A percentile compares a stretch with the other conserved stretches of the same genome.
Conservation (phyloP, 2,797 vertebrate genomes). For the Hypotaenidia okinawae region DNA sequence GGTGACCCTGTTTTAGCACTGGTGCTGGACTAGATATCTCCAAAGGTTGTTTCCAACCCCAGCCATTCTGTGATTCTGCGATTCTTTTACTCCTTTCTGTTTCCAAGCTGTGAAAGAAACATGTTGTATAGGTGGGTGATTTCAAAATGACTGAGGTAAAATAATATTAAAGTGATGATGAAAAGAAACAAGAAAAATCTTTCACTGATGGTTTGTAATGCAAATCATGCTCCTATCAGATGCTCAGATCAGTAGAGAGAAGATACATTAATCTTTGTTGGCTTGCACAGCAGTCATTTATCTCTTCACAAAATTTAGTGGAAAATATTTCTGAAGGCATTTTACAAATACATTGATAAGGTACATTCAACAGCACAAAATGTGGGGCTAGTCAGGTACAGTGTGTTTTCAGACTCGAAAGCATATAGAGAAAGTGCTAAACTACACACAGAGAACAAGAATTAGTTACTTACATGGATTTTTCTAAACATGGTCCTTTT, state of each 20-base stretch:
- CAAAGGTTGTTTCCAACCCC: no score
- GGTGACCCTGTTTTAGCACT: no score
- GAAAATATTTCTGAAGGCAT: not conserved
- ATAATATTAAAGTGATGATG: not conserved
- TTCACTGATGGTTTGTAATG: not conserved
- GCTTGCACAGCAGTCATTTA: not conserved
- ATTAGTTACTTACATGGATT: not conserved
- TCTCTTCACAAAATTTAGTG: not conserved
- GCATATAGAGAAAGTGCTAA: not conserved
- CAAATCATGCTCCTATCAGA: not conserved
- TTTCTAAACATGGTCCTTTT: not conserved
- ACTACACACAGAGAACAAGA: not conserved
- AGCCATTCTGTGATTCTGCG: no score
- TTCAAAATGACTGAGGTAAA: not conserved
- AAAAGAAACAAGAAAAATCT: not conserved
- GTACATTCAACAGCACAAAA: not conserved
- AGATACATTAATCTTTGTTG: not conserved
- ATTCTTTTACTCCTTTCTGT: not conserved
- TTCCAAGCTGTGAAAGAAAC: slow-evolving; percentile 12
- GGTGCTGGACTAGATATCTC: no score
- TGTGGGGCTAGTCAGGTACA: not conserved
- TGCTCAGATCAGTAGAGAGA: not conserved
- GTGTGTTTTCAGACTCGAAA: not conserved
- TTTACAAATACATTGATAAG: not conserved
- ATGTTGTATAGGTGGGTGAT: not conserved